Percentiles rank a stretch among this genome's conserved stretches.
phyloP scores from a whole-genome alignment of 2,797 vertebrate genomes.

The Cryptoblepharus egeriae region DNA sequence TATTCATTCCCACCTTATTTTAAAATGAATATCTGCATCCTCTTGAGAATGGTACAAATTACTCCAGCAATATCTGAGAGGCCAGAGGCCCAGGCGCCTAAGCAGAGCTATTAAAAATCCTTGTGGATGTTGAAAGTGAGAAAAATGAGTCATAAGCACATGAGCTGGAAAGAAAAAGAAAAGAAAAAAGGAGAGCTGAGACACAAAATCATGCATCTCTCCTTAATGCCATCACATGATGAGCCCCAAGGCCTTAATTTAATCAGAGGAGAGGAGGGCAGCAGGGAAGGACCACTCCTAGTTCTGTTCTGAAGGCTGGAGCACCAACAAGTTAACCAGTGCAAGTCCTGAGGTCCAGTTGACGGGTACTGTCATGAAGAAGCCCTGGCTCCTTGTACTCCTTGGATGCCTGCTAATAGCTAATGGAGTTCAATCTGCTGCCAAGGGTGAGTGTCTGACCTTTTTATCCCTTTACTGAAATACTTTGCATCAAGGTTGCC shows the following conservation, averaged over 20 bases:
- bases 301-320: neutral
- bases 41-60: conserved; percentile 43
- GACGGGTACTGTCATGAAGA: conserved; percentile 75
- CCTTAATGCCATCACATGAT: conserved; percentile 93
- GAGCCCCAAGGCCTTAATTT: conserved; percentile 73
- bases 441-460: conserved; percentile 84
- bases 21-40: conserved; percentile 56
- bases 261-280: conserved; percentile 56
- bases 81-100: conserved; percentile 56
- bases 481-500: rapidly evolving
- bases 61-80: conserved; percentile 48
- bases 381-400: conserved; percentile 20
- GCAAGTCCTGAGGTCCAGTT: neutral
- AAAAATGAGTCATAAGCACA: conserved; percentile 82
- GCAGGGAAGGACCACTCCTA: conserved; percentile 40
- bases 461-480: no score
- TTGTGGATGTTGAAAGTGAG: conserved; percentile 67
- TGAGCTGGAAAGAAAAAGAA: conserved; percentile 62
- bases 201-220: conserved; percentile 83
- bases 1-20: conserved; percentile 40
- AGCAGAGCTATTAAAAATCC: conserved; percentile 66
- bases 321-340: neutral
- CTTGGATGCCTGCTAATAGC: conserved; percentile 70
- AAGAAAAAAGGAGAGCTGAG: conserved; percentile 65
- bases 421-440: conserved; percentile 65